Percentiles rank a stretch among this genome's conserved stretches.
Evolutionary conservation across 1,140 invertebrate genomes (phyloP).

Genomic region (Zaprionus lachaisei): DNA sequence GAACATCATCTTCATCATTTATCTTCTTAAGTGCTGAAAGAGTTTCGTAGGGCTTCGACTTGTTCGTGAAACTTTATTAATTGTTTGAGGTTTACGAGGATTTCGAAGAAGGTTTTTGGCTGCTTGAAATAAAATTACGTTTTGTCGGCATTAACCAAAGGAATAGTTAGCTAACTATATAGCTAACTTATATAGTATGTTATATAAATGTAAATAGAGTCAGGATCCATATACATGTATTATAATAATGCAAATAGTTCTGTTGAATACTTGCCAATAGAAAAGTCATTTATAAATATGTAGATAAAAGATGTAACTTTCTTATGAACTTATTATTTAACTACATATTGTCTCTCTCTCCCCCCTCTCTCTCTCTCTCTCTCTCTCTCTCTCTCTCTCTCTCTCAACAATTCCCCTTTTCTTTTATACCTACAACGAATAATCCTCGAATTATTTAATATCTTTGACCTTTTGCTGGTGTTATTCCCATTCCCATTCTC

Average conservation of each 20-base stretch:
- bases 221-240: no score
- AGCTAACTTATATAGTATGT: no score
- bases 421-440: background rate
- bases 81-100: background rate
- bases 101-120: background rate
- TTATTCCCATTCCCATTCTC: background rate
- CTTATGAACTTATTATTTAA: no score
- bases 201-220: no score
- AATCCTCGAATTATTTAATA: slow-evolving; percentile 22
- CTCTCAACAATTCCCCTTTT: background rate
- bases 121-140: background rate
- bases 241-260: no score
- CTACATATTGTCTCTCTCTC: no score
- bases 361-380: no score
- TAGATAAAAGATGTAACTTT: no score
- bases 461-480: slow-evolving; percentile 25
- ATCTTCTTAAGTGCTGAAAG: slow-evolving; percentile 1
- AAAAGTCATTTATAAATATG: no score
- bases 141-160: no score
- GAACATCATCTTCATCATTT: background rate
- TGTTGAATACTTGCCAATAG: no score
- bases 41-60: background rate
- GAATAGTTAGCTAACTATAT: no score
- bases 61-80: background rate
- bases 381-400: background rate